Evolutionary conservation across 2,113 vertebrate genomes (phyloP), one percentile per base, ranked within the genome.

Genomic region (Sapajus apella): DNA sequence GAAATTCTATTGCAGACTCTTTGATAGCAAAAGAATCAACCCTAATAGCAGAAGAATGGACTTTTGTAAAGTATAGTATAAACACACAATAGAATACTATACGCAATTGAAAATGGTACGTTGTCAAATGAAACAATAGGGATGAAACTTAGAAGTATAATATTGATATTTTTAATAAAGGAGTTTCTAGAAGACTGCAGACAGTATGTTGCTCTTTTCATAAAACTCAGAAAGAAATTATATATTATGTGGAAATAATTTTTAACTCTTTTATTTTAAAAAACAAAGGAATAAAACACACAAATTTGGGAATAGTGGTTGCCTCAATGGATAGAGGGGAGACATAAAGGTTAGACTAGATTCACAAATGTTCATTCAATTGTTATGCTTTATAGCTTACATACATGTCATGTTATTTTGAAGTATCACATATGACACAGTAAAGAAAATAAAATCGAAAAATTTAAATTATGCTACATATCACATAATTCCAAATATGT

Each of bases 181-280:
- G 4, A 89, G 30, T 70, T 72, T 32, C 13, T n/a, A 76, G 43
- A 92, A 90, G 17, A 43, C 80, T 75, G 61, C 6, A 89, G 75
- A 81, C 21, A 52, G 14, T n/a, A 83, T 84, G 45, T 66, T 30
- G 8, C 17, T 73, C 3, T 64, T 81, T 72, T 85, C 47, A 85
- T 61, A 50, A 86, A 75, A 81, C n/a, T 92, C 30, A 93, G 70
- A 90, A 94, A 64, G 20, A 79, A 91, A 83, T 30, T 77, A 47
- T 83, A 35, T 58, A 75, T 50, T 86, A 82, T 87, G 50, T 58
- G 81, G 43, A 79, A 20, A 86, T 37, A 68, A 73, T 66, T 56
- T 58, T 58, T 30, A 64, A 1, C 3, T 10, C 72, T 73, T 92
- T 90, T 90, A 79, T 83, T 76, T 86, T 93, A 81, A 94, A 55